These are phyloP conservation scores for Anas acuta DNA, from an alignment of 2,797 vertebrate species.

Conservation along the genomic window DNA sequence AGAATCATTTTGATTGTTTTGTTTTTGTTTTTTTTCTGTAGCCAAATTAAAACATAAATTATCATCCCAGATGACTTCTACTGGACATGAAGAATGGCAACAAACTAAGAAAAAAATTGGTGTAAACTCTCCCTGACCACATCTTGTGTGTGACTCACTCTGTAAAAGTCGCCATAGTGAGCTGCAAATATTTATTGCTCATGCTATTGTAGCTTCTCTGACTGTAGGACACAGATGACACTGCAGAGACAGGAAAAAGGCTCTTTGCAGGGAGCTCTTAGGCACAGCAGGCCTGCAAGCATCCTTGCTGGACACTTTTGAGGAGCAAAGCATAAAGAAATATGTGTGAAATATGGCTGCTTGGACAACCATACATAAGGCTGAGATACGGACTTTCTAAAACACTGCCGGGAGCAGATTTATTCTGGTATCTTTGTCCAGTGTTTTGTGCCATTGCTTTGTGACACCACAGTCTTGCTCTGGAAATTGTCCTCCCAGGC, in stretches of 20 bases:
- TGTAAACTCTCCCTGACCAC: not conserved
- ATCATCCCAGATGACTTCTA: not conserved
- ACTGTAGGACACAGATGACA: not conserved
- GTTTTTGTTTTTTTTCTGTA: not conserved
- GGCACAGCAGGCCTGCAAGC: not conserved
- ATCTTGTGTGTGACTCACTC: not conserved
- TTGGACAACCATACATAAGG: not conserved
- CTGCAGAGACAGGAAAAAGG: not conserved
- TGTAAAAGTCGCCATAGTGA: not conserved
- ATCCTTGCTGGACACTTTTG: not conserved
- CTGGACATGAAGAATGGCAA: not conserved
- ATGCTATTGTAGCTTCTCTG: not conserved
- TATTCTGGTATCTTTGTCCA: not conserved
- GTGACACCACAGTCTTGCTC: not conserved
- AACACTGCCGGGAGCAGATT: not conserved
- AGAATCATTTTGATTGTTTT: slow-evolving; percentile 12
- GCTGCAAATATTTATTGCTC: slow-evolving; percentile 3
- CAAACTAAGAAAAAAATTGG: not conserved
- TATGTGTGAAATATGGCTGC: not conserved
- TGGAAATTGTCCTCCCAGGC: not conserved
- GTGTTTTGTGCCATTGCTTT: not conserved
- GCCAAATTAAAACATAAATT: slow-evolving; percentile 34
- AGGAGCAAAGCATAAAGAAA: not conserved
- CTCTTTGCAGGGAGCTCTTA: not conserved
- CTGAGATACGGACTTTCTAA: not conserved